phyloP scores from a whole-genome alignment of 2,888 invertebrate species.

The Pterostichus madidus region DNA sequence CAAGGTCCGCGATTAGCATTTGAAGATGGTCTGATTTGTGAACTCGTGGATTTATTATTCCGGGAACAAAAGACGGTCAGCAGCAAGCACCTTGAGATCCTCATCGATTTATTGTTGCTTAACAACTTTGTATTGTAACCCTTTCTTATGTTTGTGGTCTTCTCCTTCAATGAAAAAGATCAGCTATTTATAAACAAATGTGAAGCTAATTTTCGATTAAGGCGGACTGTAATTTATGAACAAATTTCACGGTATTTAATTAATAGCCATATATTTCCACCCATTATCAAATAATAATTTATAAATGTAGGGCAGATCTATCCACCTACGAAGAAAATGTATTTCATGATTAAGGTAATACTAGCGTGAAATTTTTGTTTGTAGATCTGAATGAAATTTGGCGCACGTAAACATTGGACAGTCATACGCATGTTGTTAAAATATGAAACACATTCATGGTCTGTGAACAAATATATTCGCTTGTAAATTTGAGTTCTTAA shows the following conservation, averaged over 20 bases:
- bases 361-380: too few species aligned
- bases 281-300: too few species aligned
- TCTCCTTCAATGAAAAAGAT: constrained; percentile 19
- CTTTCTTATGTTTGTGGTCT: constrained; percentile 6
- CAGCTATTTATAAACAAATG: constrained; percentile 5
- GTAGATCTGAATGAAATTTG: too few species aligned
- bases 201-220: constrained; percentile 24
- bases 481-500: too few species aligned
- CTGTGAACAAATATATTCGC: too few species aligned
- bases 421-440: too few species aligned
- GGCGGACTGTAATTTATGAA: constrained; percentile 27
- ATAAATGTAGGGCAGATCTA: too few species aligned
- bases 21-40: constrained; percentile 54
- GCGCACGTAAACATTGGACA: too few species aligned
- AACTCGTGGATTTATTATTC: constrained; percentile 35
- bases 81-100: constrained; percentile 45
- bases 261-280: constrained; percentile 1
- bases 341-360: too few species aligned
- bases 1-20: constrained; percentile 51
- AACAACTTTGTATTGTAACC: constrained; percentile 19
- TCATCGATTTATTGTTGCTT: constrained; percentile 34
- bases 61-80: constrained; percentile 46
- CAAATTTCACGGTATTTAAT: constrained; percentile 25
- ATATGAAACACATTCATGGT: too few species aligned
- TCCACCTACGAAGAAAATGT: too few species aligned